Percentiles rank a stretch among this genome's conserved stretches.
These are phyloP conservation scores for Pandemis heparana DNA, from an alignment of 2,888 invertebrate genomes.

Conservation along the genomic window DNA sequence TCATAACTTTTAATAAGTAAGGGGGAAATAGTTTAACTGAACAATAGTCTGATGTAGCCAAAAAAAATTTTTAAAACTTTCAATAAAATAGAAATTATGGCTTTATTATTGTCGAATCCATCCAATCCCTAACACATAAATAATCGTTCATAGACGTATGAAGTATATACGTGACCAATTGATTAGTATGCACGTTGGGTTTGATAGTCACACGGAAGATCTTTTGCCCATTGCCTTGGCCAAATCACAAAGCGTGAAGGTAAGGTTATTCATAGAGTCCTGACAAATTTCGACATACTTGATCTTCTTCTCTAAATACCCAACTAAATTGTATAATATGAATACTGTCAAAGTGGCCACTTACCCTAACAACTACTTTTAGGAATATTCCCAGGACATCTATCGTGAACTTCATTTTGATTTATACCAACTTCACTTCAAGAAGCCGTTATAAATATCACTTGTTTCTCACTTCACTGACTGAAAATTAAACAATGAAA, in stretches of 20 bases:
- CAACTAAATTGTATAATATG: not conserved
- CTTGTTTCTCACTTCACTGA: conserved; percentile 70
- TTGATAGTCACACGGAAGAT: conserved; percentile 13
- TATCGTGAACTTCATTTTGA: conserved; percentile 82
- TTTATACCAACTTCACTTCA: conserved; percentile 44
- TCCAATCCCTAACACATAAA: conserved; percentile 5
- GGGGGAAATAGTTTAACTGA: too few relatives aligned
- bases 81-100: too few relatives aligned
- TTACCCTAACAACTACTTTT: conserved; percentile 82
- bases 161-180: not conserved
- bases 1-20: too few relatives aligned
- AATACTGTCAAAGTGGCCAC: conserved; percentile 47
- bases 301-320: not conserved
- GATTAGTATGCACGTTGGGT: conserved; percentile 25
- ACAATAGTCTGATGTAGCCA: too few relatives aligned
- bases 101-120: conserved; percentile 25
- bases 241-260: conserved; percentile 4
- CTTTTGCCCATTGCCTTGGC: conserved; percentile 31
- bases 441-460: conserved; percentile 59
- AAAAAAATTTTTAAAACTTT: too few relatives aligned
- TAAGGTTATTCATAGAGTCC: conserved; percentile 3
- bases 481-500: conserved; percentile 63
- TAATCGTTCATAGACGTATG: conserved; percentile 3
- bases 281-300: too few relatives aligned
- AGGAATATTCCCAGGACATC: conserved; percentile 83